Base-by-base conservation (phyloP, 2,888 invertebrate species). In the Malthinus seriepunctatus region DNA sequence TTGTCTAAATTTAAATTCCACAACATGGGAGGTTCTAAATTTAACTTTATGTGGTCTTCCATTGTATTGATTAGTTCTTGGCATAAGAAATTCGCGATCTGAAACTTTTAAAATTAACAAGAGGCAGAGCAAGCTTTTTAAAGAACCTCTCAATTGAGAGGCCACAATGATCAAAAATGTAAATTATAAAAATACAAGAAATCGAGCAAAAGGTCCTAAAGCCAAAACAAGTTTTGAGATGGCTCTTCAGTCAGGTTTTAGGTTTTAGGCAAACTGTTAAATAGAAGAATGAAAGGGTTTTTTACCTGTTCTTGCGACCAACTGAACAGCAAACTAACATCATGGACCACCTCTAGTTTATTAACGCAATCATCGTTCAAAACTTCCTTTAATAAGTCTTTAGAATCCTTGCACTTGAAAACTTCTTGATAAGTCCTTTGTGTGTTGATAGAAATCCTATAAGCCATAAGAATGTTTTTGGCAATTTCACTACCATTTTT, bases 81-180 rank as follows among this genome's bases (percentile, higher is more conserved):
- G 66, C 86, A 85, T 1, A 89, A 76, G 68, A 87, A 86, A 73
- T 84, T 84, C 1, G 86, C 83, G 46, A 87, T 79, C 85, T 86
- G 68, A 15, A 72, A 72, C 50, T 53, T 3, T 2, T 23, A 12
- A 44, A 42, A 42, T 15, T n/a, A 15, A 42, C 1, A 7, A 6
- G 23, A 23, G 23, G 6, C 15, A 15, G 3, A 10, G 9, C 32
- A 38, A 9, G 9, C 0, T 42, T 23, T 42, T 1, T n/a, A 15
- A n/a, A 39, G 15, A n/a, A 15, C 4, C 11, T 10, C 12, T 11
- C n/a, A n/a, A n/a, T n/a, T n/a, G n/a, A n/a, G n/a, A n/a, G n/a
- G n/a, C n/a, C n/a, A n/a, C n/a, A n/a, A n/a, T n/a, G n/a, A n/a
- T n/a, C n/a, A n/a, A n/a, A n/a, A n/a, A n/a, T n/a, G n/a, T n/a